Percentiles rank a stretch among this genome's conserved stretches.
These are phyloP conservation scores for Peromyscus eremicus DNA, from an alignment of 2,797 vertebrate genomes.

Conservation along the genomic window DNA sequence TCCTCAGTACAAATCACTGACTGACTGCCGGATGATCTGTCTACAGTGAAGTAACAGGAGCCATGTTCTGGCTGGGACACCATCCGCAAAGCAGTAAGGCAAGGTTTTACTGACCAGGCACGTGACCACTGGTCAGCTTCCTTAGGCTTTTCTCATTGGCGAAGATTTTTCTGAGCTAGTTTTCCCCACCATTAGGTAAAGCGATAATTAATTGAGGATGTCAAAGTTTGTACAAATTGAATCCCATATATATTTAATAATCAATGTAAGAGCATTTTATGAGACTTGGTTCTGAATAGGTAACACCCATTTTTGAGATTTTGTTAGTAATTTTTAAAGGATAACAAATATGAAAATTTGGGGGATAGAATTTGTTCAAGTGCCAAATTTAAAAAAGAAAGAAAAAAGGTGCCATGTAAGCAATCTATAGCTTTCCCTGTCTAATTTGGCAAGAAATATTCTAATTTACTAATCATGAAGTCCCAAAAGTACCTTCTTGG, in stretches of 20 bases:
- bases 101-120: not conserved
- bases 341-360: not conserved
- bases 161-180: not conserved
- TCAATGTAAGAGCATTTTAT: not conserved
- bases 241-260: slow-evolving; percentile 10
- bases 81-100: not conserved
- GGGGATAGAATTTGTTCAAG: not conserved
- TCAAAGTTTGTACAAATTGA: not conserved
- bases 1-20: not conserved
- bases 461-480: not conserved
- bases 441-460: not conserved
- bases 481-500: not conserved
- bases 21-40: not conserved
- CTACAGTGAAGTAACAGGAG: not conserved
- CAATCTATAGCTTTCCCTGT: not conserved
- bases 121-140: not conserved
- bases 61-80: not conserved
- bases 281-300: not conserved
- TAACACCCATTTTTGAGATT: not conserved
- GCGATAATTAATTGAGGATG: not conserved
- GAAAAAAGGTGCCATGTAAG: not conserved
- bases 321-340: not conserved
- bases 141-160: not conserved
- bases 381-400: not conserved
- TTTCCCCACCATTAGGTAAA: not conserved